Evolutionary conservation across 2,113 vertebrate genomes (phyloP), one percentile per base, ranked within the genome.

Genomic region (Rhinopomastus cyanomelas): DNA sequence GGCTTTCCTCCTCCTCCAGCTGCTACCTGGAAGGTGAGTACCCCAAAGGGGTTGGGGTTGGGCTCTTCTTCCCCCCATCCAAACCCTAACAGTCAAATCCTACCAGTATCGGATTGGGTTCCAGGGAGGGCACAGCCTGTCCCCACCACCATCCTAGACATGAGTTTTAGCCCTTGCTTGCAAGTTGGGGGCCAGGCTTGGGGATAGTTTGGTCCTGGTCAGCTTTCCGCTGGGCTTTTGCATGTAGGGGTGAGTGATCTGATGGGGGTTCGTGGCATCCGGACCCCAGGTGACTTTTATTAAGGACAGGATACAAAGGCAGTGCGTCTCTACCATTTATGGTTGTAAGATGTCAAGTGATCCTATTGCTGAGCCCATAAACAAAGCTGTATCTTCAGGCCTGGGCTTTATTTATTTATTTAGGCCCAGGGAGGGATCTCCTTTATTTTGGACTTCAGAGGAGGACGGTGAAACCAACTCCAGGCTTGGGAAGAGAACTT

Each of bases 1-100:
- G 98, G 76, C 98, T 99, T 67, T 99, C 99, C 16, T 98, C 99
- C 56, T 99, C 99, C 92, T 99, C 99, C 97, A 99, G 98, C 98
- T 99, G 98, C 94, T 99, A 99, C 95, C 97, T 99, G 94, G 98
- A 99, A 99, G 99, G 99, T 99, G 98, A 98, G 94, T 94, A 81
- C 49, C 52, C 56, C n/a, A 12, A 3, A 3, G n/a, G 67, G 62
- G 20, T 8, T 2, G 15, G 52, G 27, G 32, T 7, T 12, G 11
- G 57, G 56, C 22, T 2, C 6, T 48, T 46, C 4, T 16, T 44
- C 22, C 25, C 22, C 14, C 15, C 23, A 42, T 42, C 39, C 39
- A 42, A 42, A 36, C 12, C n/a, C 21, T 20, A 57, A 22, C 56
- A 22, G 12, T n/a, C 56, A 5, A 10, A n/a, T 17, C 53, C 53